Evolutionary conservation across 2,113 vertebrate species (phyloP).

Genomic region (Atherinomorus stipes): DNA sequence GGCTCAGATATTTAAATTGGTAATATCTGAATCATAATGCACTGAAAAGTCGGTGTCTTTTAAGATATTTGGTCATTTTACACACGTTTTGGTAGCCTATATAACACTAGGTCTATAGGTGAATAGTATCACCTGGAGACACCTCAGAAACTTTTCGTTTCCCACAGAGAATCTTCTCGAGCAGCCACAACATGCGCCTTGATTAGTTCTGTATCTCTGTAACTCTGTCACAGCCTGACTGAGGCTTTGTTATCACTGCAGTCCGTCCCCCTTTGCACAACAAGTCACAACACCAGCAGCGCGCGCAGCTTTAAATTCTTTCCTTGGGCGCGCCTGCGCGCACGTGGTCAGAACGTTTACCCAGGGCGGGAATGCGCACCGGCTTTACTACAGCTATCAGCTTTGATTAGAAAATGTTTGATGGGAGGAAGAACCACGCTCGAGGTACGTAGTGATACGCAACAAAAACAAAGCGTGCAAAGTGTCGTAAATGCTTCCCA

Average conservation of each 20-base stretch:
- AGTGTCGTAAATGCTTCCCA: constrained; percentile 45
- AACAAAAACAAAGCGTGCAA: constrained; percentile 62
- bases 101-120: no score
- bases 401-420: constrained; percentile 56
- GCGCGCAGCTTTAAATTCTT: constrained; percentile 54
- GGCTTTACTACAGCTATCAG: constrained; percentile 17
- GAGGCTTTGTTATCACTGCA: constrained; percentile 11
- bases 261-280: constrained; percentile 16
- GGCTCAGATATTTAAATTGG: not conserved
- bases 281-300: constrained; percentile 58
- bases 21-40: not conserved
- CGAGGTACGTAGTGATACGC: constrained; percentile 13
- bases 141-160: no score
- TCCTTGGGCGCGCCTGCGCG: constrained; percentile 56
- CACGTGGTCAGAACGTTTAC: constrained; percentile 10
- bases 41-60: not conserved
- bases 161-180: no score
- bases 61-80: not conserved
- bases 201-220: not conserved
- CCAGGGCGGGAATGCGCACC: constrained; percentile 31
- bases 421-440: constrained; percentile 22
- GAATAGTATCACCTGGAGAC: no score
- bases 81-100: not conserved
- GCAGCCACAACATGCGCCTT: no score
- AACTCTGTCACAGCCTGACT: not conserved